Evolutionary conservation across 2,888 invertebrate genomes (phyloP), one percentile per base, ranked within the genome.

Genomic region (Brachypalpus laphriformis): DNA sequence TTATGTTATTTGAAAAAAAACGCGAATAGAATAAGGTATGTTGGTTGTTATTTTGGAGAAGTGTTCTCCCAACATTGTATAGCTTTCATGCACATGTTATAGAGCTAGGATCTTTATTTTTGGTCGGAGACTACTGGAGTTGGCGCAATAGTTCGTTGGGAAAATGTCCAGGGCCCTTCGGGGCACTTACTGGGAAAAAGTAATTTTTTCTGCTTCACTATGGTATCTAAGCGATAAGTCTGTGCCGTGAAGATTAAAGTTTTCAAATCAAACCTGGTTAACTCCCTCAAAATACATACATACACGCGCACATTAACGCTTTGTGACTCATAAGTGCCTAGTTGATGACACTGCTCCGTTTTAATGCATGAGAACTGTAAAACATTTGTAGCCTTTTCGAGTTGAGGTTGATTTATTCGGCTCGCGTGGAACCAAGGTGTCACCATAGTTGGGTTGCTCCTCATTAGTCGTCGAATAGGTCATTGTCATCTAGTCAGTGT

Each of bases 1-100:
- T 70, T 75, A 68, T 78, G 68, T 80, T 80, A 83, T 45, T 74
- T 14, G 25, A 25, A 25, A 25, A 25, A 25, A 74, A 72, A 70
- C 47, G 2, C 20, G 8, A 80, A 42, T 76, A 25, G 11, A 51
- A 31, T 37, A 51, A 57, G 70, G 76, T 61, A 42, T 57, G 47
- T 56, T 47, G 5, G 9, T 18, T 34, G 5, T 18, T 16, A 4
- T n/a, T 20, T 11, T 18, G 3, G 2, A 16, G 6, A 31, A 14
- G 16, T 5, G 34, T 4, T n/a, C 3, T 1, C 6, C 3, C n/a
- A 8, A 49, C 25, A 4, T 25, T 49, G 11, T n/a, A 25, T 22
- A 20, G 47, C 20, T 20, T 0, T 6, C 47, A 11, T 47, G 9
- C 9, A 51, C 11, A 51, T 8, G n/a, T 20, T 3, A 14, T 25